Evolutionary conservation across 2,797 vertebrate genomes (phyloP), one percentile per base, ranked within the genome.

Genomic region (Mus caroli): DNA sequence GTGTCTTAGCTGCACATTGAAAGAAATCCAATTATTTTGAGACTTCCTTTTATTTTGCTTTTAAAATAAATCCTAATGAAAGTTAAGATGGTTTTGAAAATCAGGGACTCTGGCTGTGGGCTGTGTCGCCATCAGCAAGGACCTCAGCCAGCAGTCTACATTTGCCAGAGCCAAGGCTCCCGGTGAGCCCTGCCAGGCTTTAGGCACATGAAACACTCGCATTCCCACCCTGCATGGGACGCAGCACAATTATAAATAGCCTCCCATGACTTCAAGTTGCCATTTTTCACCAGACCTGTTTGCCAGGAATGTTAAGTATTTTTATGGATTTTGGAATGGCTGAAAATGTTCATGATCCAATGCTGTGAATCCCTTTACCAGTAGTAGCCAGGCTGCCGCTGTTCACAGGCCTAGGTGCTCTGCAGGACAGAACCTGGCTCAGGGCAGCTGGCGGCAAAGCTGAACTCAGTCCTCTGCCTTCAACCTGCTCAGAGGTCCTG

Each of bases 61-160:
- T 60, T 73, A 62, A 17, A 82, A 92, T 34, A 54, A 56, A 88
- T 62, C 24, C 17, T 10, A 40, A 46, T 46, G 22, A 82, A 92
- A 89, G 46, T 82, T 20, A 17, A 24, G 50, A 76, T 1, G 34
- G 46, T 80, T 95, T 92, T 90, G 85, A 28, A 88, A 83, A 88
- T 26, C 1, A 54, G 22, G 6, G 19, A 20, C 1, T 13, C n/a
- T 28, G 87, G 26, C 13, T 6, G 0, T 0, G 0, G 40, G 78
- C 46, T 28, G 37, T 5, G 0, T 78, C 20, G 0, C 76, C 0
- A 0, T 84, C 34, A 0, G 87, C 1, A 0, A 0, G 6, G 19
- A 60, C 20, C 78, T 62, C 14, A 19, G 84, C 46, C 43, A n/a
- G 28, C 15, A 14, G 46, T 46, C 92, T 69, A 15, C n/a, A 12